Percentiles rank a stretch among this genome's conserved stretches.
Evolutionary conservation across 2,888 invertebrate genomes (phyloP).

Genomic region (Dryobota labecula): DNA sequence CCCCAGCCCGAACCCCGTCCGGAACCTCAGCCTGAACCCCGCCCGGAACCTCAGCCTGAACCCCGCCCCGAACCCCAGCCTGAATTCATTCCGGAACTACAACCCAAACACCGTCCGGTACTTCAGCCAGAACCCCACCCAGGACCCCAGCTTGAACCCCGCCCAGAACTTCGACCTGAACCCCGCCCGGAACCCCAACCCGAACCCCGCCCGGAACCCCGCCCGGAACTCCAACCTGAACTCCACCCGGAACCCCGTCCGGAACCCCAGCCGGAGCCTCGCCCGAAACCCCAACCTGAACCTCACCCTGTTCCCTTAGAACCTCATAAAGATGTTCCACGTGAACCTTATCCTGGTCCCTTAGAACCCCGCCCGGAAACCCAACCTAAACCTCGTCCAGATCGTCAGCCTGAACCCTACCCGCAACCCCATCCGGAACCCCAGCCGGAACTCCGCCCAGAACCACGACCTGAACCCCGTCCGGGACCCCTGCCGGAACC

Average conservation of each 20-base stretch:
- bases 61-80: background rate
- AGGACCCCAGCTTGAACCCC: background rate
- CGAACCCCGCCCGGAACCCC: background rate
- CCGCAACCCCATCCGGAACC: background rate
- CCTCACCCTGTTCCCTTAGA: background rate
- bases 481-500: background rate
- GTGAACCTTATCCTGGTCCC: no score
- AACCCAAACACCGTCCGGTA: background rate
- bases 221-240: background rate
- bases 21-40: background rate
- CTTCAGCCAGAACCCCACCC: background rate
- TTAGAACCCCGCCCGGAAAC: background rate
- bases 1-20: background rate
- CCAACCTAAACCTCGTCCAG: background rate
- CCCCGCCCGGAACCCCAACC: background rate
- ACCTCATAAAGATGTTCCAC: no score
- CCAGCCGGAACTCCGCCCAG: background rate
- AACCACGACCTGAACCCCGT: background rate
- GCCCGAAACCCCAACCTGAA: background rate
- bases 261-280: background rate
- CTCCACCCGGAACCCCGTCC: background rate
- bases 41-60: rapidly evolving
- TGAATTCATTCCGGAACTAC: rapidly evolving
- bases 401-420: background rate
- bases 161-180: background rate